phyloP scores from a whole-genome alignment of 2,113 vertebrate species.

The Macquaria australasica region DNA sequence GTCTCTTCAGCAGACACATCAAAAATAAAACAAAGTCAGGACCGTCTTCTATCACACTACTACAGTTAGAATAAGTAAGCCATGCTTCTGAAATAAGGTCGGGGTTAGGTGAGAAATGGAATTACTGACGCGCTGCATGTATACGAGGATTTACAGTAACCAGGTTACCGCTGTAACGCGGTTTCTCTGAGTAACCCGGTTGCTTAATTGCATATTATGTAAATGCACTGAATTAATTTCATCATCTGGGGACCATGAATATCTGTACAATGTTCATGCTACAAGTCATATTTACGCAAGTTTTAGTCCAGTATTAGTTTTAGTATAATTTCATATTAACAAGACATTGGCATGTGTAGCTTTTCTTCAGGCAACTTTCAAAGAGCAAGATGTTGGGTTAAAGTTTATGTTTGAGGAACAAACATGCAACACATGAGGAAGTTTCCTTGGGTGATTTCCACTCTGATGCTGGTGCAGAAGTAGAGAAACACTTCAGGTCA shows the following conservation, averaged over 20 bases:
- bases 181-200: neutral
- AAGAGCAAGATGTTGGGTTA: neutral
- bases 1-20: no score
- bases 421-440: neutral
- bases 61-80: no score
- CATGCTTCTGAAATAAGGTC: no score
- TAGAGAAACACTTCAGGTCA: neutral
- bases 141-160: no score
- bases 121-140: neutral
- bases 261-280: neutral
- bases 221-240: neutral
- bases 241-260: neutral
- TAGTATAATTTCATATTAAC: neutral
- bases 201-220: neutral
- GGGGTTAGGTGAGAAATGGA: neutral
- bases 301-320: neutral
- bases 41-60: no score
- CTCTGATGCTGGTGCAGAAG: slow-evolving; percentile 1
- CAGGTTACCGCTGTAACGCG: no score
- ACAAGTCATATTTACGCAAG: neutral
- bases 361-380: neutral
- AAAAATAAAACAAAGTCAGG: no score
- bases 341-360: neutral
- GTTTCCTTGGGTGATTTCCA: neutral
- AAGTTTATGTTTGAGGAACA: neutral